These are phyloP conservation scores for Bradypodion pumilum DNA, from an alignment of 2,797 vertebrate genomes.

Conservation along the genomic window DNA sequence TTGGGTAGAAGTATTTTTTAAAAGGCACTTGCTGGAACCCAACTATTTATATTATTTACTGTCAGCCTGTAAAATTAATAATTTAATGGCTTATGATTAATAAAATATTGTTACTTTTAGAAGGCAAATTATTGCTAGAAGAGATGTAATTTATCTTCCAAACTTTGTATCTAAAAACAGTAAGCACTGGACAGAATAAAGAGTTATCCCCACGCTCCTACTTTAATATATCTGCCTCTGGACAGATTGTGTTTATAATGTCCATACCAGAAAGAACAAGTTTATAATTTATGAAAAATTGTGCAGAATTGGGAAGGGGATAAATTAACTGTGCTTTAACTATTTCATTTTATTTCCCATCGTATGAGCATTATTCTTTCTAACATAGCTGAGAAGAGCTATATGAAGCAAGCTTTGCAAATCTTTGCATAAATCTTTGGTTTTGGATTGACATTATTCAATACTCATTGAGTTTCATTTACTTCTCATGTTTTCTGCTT, in stretches of 20 bases:
- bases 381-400: neutral
- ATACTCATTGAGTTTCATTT: neutral
- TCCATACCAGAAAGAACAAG: constrained; percentile 22
- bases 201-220: constrained; percentile 17
- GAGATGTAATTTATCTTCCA: constrained; percentile 48
- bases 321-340: constrained; percentile 19
- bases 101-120: constrained; percentile 59
- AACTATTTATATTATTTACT: constrained; percentile 49
- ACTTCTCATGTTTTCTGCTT: neutral
- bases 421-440: neutral
- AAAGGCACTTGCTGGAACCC: constrained; percentile 44
- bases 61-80: constrained; percentile 54
- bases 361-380: constrained; percentile 18
- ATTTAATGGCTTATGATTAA: constrained; percentile 58
- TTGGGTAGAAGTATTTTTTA: constrained; percentile 46
- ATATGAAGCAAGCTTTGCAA: neutral
- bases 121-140: constrained; percentile 54
- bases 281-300: constrained; percentile 29
- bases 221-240: constrained; percentile 43
- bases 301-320: too few species aligned
- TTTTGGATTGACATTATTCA: neutral
- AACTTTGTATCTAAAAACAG: constrained; percentile 25
- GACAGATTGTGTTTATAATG: constrained; percentile 18
- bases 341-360: constrained; percentile 16
- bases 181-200: constrained; percentile 7